These are phyloP conservation scores for Clivina fossor DNA, from an alignment of 2,888 invertebrate genomes.

Conservation along the genomic window DNA sequence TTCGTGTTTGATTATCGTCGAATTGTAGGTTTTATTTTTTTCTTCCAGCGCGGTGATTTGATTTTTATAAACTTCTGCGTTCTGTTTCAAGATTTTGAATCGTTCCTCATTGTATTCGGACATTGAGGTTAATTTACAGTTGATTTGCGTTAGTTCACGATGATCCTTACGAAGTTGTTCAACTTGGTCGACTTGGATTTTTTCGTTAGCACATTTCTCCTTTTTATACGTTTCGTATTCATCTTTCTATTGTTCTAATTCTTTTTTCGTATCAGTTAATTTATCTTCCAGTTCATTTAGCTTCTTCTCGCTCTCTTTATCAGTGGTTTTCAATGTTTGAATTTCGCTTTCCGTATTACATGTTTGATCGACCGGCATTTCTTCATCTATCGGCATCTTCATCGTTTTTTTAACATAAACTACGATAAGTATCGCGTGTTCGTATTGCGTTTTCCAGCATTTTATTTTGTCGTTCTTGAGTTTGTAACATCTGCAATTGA, in stretches of 20 bases:
- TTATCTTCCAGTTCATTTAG: conserved; percentile 59
- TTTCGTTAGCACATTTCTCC: conserved; percentile 83
- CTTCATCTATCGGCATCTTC: conserved; percentile 56
- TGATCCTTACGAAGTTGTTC: conserved; percentile 78
- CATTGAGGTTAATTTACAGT: conserved; percentile 79
- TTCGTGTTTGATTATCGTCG: conserved; percentile 83
- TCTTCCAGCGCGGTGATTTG: conserved; percentile 85
- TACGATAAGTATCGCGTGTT: conserved; percentile 88
- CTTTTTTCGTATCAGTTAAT: conserved; percentile 62
- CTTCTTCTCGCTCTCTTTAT: conserved; percentile 55
- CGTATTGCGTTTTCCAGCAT: conserved; percentile 79
- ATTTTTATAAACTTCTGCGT: conserved; percentile 77
- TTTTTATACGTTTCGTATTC: conserved; percentile 84
- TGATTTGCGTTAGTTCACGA: conserved; percentile 70
- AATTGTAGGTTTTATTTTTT: conserved; percentile 78
- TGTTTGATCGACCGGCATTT: conserved; percentile 45
- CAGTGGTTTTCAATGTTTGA: too few species aligned
- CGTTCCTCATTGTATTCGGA: conserved; percentile 84
- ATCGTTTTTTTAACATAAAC: conserved; percentile 70
- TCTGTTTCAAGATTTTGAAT: conserved; percentile 73
- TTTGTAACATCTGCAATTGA: conserved; percentile 72
- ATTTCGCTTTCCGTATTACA: conserved; percentile 41
- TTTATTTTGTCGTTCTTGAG: conserved; percentile 77
- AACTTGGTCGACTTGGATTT: conserved; percentile 79
- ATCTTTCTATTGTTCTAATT: conserved; percentile 72